phyloP scores from a whole-genome alignment of 2,113 vertebrate genomes.

The Mystacornis crossleyi region DNA sequence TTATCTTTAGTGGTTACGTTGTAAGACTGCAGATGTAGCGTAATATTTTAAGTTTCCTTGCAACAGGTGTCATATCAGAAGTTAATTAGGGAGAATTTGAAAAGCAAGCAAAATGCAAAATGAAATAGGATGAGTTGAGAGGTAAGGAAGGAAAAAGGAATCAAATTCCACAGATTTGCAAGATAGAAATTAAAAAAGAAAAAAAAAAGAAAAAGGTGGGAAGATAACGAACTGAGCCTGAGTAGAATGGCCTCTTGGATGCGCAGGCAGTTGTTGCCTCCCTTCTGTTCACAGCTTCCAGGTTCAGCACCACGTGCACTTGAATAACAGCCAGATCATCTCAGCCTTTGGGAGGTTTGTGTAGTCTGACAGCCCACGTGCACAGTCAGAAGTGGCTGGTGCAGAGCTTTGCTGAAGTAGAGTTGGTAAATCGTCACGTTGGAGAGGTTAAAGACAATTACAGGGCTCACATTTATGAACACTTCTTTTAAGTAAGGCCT shows the following conservation, averaged over 20 bases:
- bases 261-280: neutral
- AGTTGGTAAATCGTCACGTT: neutral
- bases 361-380: neutral
- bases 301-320: neutral
- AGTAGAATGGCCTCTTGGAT: neutral
- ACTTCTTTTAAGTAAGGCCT: neutral
- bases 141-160: neutral
- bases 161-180: neutral
- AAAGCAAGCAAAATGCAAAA: neutral
- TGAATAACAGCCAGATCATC: neutral
- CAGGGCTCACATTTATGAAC: neutral
- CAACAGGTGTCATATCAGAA: neutral
- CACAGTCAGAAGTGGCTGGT: neutral
- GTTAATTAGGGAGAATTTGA: neutral
- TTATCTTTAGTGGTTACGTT: neutral
- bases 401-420: neutral
- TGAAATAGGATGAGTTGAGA: neutral
- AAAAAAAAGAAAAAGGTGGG: accelerated
- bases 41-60: neutral
- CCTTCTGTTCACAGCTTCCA: neutral
- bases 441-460: neutral
- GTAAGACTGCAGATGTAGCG: neutral
- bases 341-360: neutral
- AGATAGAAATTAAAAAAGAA: neutral
- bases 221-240: neutral